phyloP scores from a whole-genome alignment of 2,888 invertebrate genomes.

The Mythimna impura region DNA sequence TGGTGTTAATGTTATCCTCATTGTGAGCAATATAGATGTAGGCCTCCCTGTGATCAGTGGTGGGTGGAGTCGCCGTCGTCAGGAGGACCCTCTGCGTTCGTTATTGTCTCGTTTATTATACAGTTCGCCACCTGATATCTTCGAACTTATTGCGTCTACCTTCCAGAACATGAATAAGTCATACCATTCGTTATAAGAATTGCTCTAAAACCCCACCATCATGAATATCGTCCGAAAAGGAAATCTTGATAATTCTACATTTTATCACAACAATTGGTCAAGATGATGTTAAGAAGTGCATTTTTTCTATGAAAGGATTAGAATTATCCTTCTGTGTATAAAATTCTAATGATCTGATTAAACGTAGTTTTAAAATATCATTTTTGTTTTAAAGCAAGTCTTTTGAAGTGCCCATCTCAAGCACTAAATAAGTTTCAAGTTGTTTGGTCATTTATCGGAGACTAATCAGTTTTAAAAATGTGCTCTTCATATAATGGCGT shows the following conservation, averaged over 20 bases:
- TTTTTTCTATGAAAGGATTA: not conserved
- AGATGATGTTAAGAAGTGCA: not conserved
- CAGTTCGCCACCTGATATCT: conserved; percentile 78
- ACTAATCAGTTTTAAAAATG: conserved; percentile 50
- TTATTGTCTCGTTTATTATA: conserved; percentile 86
- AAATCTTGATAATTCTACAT: conserved; percentile 24
- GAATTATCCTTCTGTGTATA: not conserved
- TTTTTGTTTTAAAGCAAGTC: not conserved
- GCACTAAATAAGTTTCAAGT: not conserved
- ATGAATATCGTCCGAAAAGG: conserved; percentile 63
- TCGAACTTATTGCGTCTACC: conserved; percentile 84
- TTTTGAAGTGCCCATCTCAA: not conserved
- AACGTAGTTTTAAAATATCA: not conserved
- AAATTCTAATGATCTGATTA: not conserved
- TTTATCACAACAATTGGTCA: not conserved
- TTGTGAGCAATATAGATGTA: conserved; percentile 4
- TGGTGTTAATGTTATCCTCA: conserved; percentile 4
- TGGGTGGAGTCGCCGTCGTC: conserved; percentile 27
- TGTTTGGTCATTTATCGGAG: not conserved
- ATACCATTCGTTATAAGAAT: conserved; percentile 88
- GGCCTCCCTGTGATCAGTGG: conserved; percentile 19
- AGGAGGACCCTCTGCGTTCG: conserved; percentile 69
- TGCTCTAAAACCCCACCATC: conserved; percentile 78
- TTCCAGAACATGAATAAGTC: conserved; percentile 87
- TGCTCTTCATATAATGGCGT: conserved; percentile 67